Evolutionary conservation across 2,113 vertebrate species (phyloP).

Genomic region (Chamaetylas fuelleborni): DNA sequence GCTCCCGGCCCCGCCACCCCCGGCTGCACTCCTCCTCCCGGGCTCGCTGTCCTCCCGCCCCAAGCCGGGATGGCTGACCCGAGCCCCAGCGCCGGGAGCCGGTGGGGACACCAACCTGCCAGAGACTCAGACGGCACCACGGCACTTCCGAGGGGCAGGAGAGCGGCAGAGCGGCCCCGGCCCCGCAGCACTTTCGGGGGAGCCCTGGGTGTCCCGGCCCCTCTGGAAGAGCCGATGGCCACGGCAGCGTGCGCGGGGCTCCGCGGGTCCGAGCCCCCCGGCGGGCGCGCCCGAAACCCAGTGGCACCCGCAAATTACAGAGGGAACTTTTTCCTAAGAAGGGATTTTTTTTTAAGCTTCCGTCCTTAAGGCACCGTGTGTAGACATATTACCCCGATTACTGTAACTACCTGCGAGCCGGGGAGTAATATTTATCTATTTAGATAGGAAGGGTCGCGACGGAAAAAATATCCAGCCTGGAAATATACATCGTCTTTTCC

Average conservation of each 20-base stretch:
- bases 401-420: not conserved
- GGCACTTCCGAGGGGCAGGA: not conserved
- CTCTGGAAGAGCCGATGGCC: not conserved
- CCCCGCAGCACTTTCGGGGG: not conserved
- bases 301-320: not conserved
- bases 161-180: not conserved
- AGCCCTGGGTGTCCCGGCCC: not conserved
- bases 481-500: slow-evolving; percentile 41
- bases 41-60: not conserved
- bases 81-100: not conserved
- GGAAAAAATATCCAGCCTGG: slow-evolving; percentile 35
- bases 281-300: not conserved
- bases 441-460: slow-evolving; percentile 1
- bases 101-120: not conserved
- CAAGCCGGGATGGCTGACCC: not conserved
- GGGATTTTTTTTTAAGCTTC: not conserved
- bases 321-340: not conserved
- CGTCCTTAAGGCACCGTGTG: not conserved
- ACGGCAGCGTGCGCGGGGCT: not conserved
- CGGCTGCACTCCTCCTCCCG: not conserved
- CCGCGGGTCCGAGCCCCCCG: rapidly evolving
- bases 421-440: slow-evolving; percentile 53
- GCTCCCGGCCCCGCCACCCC: not conserved
- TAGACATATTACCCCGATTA: slow-evolving; percentile 31
- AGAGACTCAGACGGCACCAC: not conserved